Conservation (phyloP, 2,888 invertebrate species). For the Clusia tigrina region DNA sequence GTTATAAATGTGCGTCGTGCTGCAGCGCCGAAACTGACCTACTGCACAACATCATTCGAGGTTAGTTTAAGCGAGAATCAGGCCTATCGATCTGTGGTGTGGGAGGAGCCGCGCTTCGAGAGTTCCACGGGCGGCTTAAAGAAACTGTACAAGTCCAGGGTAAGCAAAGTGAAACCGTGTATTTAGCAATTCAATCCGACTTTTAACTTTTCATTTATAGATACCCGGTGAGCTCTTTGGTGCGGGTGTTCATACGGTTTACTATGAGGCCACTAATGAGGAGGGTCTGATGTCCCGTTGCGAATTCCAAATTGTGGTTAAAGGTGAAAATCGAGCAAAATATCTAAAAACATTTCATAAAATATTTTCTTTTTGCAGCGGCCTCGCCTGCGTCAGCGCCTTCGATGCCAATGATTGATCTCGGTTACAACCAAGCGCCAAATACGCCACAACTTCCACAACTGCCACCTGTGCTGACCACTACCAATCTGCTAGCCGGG, state of each 20-base stretch:
- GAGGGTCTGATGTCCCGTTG: constrained; percentile 72
- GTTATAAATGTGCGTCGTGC: constrained; percentile 69
- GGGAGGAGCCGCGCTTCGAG: constrained; percentile 73
- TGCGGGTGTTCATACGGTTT: constrained; percentile 70
- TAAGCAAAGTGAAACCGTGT: constrained; percentile 52
- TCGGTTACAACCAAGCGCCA: constrained; percentile 5
- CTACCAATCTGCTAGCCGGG: constrained; percentile 38
- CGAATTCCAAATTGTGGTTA: constrained; percentile 71
- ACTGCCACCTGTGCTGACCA: constrained; percentile 26
- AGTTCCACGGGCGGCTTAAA: constrained; percentile 63
- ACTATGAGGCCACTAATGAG: constrained; percentile 72
- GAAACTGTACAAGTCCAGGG: constrained; percentile 68
- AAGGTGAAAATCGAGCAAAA: too few species aligned
- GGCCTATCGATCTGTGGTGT: constrained; percentile 68
- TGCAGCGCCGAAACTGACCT: constrained; percentile 68
- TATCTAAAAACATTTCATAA: too few species aligned
- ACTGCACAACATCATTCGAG: constrained; percentile 72
- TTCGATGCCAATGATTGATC: constrained; percentile 18
- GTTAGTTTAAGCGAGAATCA: constrained; percentile 68
- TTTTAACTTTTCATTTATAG: constrained; percentile 51
- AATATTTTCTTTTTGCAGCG: constrained; percentile 22
- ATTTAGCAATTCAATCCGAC: background rate
- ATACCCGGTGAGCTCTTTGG: constrained; percentile 71
- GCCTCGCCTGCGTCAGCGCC: constrained; percentile 22
- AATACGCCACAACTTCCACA: constrained; percentile 23